Conservation (phyloP, 2,797 vertebrate species). For the Pangasius sanitwongsei region DNA sequence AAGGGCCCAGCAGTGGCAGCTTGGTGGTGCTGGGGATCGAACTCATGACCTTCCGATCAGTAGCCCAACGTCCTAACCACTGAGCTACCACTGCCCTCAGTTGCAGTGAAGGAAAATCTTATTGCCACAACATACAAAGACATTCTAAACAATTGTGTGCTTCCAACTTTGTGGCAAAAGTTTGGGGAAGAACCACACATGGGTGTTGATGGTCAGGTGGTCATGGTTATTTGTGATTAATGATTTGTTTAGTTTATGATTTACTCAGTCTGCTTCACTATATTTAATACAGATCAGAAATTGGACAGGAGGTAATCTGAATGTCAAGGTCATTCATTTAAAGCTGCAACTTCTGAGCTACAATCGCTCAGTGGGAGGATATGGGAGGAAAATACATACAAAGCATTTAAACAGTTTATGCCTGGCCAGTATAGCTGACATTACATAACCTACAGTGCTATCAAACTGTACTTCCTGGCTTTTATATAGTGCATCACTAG, state of each 20-base stretch:
- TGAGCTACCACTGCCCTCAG: no score
- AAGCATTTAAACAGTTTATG: neutral
- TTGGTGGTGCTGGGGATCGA: no score
- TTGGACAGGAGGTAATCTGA: neutral
- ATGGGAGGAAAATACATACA: neutral
- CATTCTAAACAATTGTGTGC: neutral
- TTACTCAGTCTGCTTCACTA: neutral
- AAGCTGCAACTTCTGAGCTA: neutral
- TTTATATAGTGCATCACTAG: neutral
- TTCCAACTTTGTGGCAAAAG: neutral
- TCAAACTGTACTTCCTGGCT: neutral
- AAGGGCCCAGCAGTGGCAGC: no score
- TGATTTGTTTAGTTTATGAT: neutral
- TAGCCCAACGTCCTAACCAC: no score
- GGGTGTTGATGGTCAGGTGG: neutral
- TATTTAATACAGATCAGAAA: neutral
- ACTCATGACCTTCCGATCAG: no score
- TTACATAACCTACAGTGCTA: conserved; percentile 6
- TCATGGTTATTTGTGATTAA: neutral
- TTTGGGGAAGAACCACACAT: neutral
- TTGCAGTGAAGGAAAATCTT: neutral
- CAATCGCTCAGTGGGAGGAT: neutral
- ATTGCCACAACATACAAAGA: neutral
- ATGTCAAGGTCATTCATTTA: conserved; percentile 9
- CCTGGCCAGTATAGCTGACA: neutral